phyloP scores from a whole-genome alignment of 2,797 vertebrate genomes.

The Intellagama lesueurii region DNA sequence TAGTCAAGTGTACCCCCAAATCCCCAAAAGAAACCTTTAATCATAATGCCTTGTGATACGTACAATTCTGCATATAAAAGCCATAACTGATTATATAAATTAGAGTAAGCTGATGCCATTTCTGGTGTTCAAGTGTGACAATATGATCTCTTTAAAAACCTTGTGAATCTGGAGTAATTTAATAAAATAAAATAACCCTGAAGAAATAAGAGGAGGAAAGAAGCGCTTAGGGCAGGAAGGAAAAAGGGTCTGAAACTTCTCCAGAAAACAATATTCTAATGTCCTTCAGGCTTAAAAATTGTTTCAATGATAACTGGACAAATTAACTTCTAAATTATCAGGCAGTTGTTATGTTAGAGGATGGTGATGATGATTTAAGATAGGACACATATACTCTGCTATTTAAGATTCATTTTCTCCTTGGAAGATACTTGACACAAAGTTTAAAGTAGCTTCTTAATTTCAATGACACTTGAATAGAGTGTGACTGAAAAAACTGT shows the following conservation, averaged over 20 bases:
- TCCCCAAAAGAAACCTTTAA: no score
- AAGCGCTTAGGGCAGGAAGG: conserved; percentile 3
- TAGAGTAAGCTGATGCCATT: conserved; percentile 2
- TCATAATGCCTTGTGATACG: no score
- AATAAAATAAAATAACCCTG: conserved; percentile 1
- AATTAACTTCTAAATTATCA: background rate
- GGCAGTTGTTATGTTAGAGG: background rate
- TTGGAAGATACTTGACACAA: background rate
- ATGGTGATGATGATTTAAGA: background rate
- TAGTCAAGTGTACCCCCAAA: no score
- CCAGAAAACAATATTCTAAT: background rate
- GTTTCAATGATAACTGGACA: background rate
- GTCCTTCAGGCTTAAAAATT: background rate
- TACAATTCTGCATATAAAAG: background rate
- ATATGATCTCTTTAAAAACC: background rate
- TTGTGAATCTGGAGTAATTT: conserved; percentile 27
- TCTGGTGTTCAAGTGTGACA: conserved; percentile 10
- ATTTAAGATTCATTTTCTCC: background rate
- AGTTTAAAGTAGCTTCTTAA: background rate
- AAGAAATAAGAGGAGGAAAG: conserved; percentile 12
- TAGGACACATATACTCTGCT: background rate
- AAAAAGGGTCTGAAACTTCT: background rate
- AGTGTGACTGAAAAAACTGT: conserved; percentile 48
- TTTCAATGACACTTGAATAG: conserved; percentile 21
- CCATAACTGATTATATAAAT: conserved; percentile 1